Evolutionary conservation across 2,797 vertebrate species (phyloP), one percentile per base, ranked within the genome.

Genomic region (Tamandua tetradactyla): DNA sequence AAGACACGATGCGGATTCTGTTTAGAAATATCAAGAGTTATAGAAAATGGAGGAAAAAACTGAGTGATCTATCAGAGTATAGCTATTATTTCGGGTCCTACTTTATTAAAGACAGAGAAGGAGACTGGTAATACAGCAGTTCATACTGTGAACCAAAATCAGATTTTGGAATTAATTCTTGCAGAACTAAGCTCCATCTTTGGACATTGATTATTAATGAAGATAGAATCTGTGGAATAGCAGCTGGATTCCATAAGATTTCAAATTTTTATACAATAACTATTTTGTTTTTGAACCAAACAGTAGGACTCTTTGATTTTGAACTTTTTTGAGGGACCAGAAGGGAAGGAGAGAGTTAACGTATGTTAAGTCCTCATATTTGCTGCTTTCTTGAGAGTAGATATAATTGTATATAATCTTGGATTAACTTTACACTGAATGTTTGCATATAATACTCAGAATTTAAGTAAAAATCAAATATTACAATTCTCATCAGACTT

Each of bases 81-180:
- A 98, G 99, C 99, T 94, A 99, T 99, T 93, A 99, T 99, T 97
- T 99, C 99, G 87, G 99, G 99, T 49, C 99, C 99, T 64, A 99
- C 99, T 57, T 98, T 99, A 79, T 98, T 99, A 93, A 99, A 99
- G 93, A 99, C 99, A 5, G 99, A 99, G 98, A 99, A 99, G 2
- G 99, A 99, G 98, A 99, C 99, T 75, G 99, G 99, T 92, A 99
- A 99, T 97, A 99, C 99, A 89, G 99, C 99, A 0, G 98, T 99
- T 93, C 99, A 99, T 97, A 99, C 99, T 95, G 99, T 99, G 2
- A 99, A 99, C 98, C 99, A 99, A 98, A 99, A 99, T 98, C 99
- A 99, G 98, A 99, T 99, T 69, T 99, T 99, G 97, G 99, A 99
- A 97, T 98, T 99, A 95, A 99, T 99, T 91, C 98, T 99, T 57